Evolutionary conservation across 2,797 vertebrate genomes (phyloP).

Genomic region (Brachymystax lenok): DNA sequence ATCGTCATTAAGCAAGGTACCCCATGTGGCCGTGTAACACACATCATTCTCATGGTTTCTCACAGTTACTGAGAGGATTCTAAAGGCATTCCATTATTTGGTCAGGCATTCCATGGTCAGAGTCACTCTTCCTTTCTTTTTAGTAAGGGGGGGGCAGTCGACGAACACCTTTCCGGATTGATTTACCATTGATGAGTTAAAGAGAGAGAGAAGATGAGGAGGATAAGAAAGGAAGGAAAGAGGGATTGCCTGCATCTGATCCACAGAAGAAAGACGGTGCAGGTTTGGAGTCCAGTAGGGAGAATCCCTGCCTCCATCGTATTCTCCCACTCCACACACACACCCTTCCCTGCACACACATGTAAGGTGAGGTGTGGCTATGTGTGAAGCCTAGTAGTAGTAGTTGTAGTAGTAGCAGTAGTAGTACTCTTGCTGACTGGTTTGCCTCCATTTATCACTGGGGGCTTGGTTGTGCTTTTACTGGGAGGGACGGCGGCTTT

Average conservation of each 20-base stretch:
- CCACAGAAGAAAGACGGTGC: slow-evolving; percentile 55
- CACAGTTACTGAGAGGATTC: no score
- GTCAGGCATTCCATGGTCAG: slow-evolving; percentile 84
- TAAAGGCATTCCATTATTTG: no score
- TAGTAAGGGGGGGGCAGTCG: no score
- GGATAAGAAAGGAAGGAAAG: slow-evolving; percentile 18
- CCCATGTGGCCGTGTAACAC: slow-evolving; percentile 85
- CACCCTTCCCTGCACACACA: slow-evolving; percentile 33
- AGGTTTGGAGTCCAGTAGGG: slow-evolving; percentile 55
- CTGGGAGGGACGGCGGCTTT: slow-evolving; percentile 90
- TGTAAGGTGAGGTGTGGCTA: slow-evolving; percentile 82
- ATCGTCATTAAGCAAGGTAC: slow-evolving; percentile 89
- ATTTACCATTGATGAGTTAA: slow-evolving; percentile 72
- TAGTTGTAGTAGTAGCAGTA: slow-evolving; percentile 43
- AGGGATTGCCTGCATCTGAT: slow-evolving; percentile 54
- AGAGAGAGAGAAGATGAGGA: slow-evolving; percentile 57
- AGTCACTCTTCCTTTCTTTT: slow-evolving; percentile 70
- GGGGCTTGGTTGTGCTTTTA: slow-evolving; percentile 99
- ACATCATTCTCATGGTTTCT: slow-evolving; percentile 82
- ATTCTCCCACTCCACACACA: slow-evolving; percentile 57
- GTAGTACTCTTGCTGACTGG: slow-evolving; percentile 91
- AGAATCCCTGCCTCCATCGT: slow-evolving; percentile 69
- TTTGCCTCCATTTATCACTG: slow-evolving; percentile 99
- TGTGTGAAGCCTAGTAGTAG: slow-evolving; percentile 84
- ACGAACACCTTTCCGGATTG: slow-evolving; percentile 34